Percentiles rank a stretch among this genome's conserved stretches.
phyloP scores from a whole-genome alignment of 2,113 vertebrate species.

The Scomber scombrus region DNA sequence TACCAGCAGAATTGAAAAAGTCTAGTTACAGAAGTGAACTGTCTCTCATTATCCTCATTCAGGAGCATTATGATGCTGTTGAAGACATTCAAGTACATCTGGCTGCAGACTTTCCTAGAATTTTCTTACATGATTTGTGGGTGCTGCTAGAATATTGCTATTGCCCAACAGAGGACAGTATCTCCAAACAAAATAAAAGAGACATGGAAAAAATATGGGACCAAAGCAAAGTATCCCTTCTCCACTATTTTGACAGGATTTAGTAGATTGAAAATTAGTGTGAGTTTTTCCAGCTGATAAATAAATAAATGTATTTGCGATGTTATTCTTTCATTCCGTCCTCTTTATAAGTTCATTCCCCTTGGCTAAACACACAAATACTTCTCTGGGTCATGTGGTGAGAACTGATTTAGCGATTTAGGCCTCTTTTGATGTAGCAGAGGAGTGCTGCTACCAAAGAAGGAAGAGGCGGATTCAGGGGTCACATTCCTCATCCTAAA shows the following conservation, averaged over 20 bases:
- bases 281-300: background rate
- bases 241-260: background rate
- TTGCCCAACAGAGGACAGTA: background rate
- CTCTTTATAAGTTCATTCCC: conserved; percentile 39
- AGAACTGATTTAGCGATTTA: conserved; percentile 69
- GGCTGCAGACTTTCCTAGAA: background rate
- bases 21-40: background rate
- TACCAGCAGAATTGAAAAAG: background rate
- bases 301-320: background rate
- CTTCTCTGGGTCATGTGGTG: conserved; percentile 67
- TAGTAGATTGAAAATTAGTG: background rate
- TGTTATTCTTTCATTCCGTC: conserved; percentile 28
- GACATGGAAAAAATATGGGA: background rate
- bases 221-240: background rate
- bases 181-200: background rate
- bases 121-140: too few relatives aligned
- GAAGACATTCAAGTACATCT: background rate
- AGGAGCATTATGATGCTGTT: background rate
- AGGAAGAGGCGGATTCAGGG: conserved; percentile 62
- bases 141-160: too few relatives aligned
- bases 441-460: conserved; percentile 73
- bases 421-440: conserved; percentile 51
- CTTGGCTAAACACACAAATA: conserved; percentile 60
- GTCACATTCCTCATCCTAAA: conserved; percentile 67
- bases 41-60: background rate